Percentiles rank a stretch among this genome's conserved stretches.
Conservation (phyloP, 2,797 vertebrate genomes). For the Adrianichthys oophorus region DNA sequence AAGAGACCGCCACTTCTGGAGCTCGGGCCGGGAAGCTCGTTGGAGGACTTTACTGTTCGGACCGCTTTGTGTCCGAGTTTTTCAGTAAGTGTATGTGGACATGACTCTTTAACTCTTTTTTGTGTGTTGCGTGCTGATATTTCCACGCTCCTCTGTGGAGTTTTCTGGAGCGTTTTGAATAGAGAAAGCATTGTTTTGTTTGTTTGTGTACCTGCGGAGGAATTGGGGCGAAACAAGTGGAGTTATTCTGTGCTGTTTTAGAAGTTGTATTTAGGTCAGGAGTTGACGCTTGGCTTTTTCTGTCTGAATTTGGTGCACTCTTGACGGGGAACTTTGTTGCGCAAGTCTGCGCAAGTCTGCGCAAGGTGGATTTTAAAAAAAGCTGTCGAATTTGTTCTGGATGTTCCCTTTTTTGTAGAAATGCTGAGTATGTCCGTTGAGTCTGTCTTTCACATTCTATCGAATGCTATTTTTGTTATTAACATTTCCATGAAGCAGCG, state of each 20-base stretch:
- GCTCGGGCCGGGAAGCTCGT: constrained; percentile 34
- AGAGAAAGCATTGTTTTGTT: background rate
- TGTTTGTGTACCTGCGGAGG: background rate
- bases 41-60: constrained; percentile 29
- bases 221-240: too few relatives aligned
- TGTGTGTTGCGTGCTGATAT: background rate
- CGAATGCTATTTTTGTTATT: too few relatives aligned
- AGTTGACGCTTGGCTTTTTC: background rate
- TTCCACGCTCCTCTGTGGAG: constrained; percentile 4
- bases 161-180: background rate
- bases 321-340: constrained; percentile 61
- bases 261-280: constrained; percentile 8
- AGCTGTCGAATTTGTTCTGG: constrained; percentile 1
- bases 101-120: background rate
- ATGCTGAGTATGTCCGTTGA: too few relatives aligned
- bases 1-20: constrained; percentile 50
- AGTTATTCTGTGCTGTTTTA: background rate
- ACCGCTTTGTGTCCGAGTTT: constrained; percentile 32
- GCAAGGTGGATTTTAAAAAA: constrained; percentile 43
- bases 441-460: too few relatives aligned
- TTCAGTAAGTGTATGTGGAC: constrained; percentile 26
- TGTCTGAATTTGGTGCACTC: background rate
- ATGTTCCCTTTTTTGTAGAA: background rate
- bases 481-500: too few relatives aligned
- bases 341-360: constrained; percentile 61